Percentiles rank a stretch among this genome's conserved stretches.
These are phyloP conservation scores for Dunckerocampus dactyliophorus DNA, from an alignment of 2,113 vertebrate genomes.

Conservation along the genomic window DNA sequence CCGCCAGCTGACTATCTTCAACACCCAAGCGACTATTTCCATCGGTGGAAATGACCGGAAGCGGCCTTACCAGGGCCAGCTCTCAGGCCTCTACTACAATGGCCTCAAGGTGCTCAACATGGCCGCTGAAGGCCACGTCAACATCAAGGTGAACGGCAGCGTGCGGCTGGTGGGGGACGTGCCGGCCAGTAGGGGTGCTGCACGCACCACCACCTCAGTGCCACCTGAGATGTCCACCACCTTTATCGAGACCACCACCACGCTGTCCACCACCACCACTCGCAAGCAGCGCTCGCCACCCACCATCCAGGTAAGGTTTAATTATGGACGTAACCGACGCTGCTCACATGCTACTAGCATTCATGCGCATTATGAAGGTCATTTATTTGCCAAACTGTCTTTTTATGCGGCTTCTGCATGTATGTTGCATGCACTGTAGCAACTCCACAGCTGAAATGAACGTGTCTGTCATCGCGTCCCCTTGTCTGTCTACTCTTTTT, in stretches of 20 bases:
- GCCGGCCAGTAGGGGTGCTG: constrained; percentile 82
- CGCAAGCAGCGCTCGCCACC: constrained; percentile 91
- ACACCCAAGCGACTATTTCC: constrained; percentile 98
- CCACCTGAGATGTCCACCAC: constrained; percentile 97
- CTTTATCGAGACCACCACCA: constrained; percentile 96
- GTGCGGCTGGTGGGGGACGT: constrained; percentile 93
- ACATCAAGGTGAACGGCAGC: constrained; percentile 94
- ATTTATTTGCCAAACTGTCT: background rate
- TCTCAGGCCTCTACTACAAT: constrained; percentile 97
- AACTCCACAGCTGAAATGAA: background rate
- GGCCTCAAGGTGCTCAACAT: constrained; percentile 97
- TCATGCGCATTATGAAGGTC: too few relatives aligned
- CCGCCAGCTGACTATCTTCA: constrained; percentile 99
- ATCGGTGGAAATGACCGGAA: constrained; percentile 93
- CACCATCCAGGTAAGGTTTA: constrained; percentile 82
- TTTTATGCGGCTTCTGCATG: background rate
- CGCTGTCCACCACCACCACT: constrained; percentile 93
- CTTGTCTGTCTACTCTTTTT: background rate
- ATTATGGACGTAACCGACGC: background rate
- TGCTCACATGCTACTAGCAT: too few relatives aligned
- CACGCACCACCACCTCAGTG: constrained; percentile 87
- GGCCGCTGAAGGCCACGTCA: constrained; percentile 91
- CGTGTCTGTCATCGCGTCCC: background rate
- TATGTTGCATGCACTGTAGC: too few relatives aligned
- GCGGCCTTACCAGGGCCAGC: constrained; percentile 95